These are phyloP conservation scores for Polymixis lichenea DNA, from an alignment of 2,888 invertebrate species.

Conservation along the genomic window DNA sequence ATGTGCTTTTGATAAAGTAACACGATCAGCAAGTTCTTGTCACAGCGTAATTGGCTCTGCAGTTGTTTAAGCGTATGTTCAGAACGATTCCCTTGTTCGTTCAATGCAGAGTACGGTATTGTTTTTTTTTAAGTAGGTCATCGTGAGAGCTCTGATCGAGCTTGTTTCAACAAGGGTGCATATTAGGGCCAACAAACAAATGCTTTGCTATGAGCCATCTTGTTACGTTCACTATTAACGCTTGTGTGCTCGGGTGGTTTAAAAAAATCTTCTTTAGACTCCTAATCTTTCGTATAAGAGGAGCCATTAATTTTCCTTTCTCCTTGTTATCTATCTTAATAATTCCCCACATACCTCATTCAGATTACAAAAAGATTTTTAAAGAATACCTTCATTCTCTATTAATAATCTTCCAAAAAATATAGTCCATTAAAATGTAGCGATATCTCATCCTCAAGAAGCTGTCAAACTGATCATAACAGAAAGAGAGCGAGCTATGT, in stretches of 20 bases:
- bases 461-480: slow-evolving; percentile 81
- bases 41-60: slow-evolving; percentile 54
- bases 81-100: slow-evolving; percentile 31
- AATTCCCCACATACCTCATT: slow-evolving; percentile 51
- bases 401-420: slow-evolving; percentile 67
- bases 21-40: slow-evolving; percentile 50
- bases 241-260: not conserved
- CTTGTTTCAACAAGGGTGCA: slow-evolving; percentile 54
- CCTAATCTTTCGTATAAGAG: slow-evolving; percentile 30
- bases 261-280: not conserved
- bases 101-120: slow-evolving; percentile 29
- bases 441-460: slow-evolving; percentile 71
- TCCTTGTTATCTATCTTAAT: slow-evolving; percentile 27
- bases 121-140: slow-evolving; percentile 57
- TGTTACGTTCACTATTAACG: slow-evolving; percentile 7
- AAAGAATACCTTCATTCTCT: slow-evolving; percentile 56
- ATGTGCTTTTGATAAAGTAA: slow-evolving; percentile 61
- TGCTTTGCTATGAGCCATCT: slow-evolving; percentile 9
- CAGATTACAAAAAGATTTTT: slow-evolving; percentile 44
- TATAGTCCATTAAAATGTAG: slow-evolving; percentile 68
- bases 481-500: slow-evolving; percentile 72
- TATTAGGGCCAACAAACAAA: slow-evolving; percentile 48
- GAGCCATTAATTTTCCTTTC: slow-evolving; percentile 28
- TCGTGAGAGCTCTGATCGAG: slow-evolving; percentile 41
- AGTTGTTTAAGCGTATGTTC: slow-evolving; percentile 51